These are phyloP conservation scores for Callopanchax toddi DNA, from an alignment of 2,113 vertebrate species.

Conservation along the genomic window DNA sequence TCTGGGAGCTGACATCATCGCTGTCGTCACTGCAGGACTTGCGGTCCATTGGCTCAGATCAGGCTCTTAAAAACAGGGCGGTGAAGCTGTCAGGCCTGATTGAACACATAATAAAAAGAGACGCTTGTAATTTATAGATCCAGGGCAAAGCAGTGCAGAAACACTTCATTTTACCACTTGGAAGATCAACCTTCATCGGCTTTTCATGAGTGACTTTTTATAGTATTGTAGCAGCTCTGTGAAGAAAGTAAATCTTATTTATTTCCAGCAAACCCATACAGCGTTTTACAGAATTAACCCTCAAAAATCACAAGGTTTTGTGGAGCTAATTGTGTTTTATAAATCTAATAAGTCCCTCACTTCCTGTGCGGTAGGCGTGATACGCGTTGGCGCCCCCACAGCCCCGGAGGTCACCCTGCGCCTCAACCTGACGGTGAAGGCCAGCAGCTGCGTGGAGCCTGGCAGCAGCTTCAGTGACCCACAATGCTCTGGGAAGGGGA, in stretches of 20 bases:
- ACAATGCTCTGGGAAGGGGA: constrained; percentile 90
- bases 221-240: not conserved
- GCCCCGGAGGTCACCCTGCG: constrained; percentile 89
- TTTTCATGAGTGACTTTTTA: not conserved
- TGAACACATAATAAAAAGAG: constrained; percentile 39
- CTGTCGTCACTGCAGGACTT: constrained; percentile 13
- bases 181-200: constrained; percentile 5
- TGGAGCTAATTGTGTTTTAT: not conserved
- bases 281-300: no score
- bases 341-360: not conserved
- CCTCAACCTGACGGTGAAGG: constrained; percentile 90
- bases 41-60: constrained; percentile 38
- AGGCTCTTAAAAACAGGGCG: constrained; percentile 32
- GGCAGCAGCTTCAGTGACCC: constrained; percentile 79
- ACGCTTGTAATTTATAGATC: constrained; percentile 39
- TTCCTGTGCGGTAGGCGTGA: constrained; percentile 63
- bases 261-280: no score
- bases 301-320: no score
- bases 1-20: not conserved
- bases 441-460: constrained; percentile 84
- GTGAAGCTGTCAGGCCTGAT: constrained; percentile 57
- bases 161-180: constrained; percentile 13
- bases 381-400: constrained; percentile 65
- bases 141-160: constrained; percentile 15
- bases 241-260: no score